Evolutionary conservation across 2,888 invertebrate genomes (phyloP).

Genomic region (Pollenia griseotomentosa): DNA sequence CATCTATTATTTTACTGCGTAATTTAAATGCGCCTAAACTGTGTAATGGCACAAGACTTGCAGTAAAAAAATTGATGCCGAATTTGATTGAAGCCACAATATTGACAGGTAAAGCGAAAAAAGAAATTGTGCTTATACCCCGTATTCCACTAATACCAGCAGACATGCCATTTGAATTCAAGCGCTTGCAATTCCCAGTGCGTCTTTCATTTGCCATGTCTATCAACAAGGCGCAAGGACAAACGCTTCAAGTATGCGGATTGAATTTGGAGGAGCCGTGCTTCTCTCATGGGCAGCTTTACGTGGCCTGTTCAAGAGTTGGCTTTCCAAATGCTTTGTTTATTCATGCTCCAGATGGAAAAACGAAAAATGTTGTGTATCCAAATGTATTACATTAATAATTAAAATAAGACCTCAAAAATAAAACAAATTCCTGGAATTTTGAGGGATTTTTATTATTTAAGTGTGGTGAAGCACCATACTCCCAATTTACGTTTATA

Average conservation of each 20-base stretch:
- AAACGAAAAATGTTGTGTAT: constrained; percentile 2
- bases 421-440: too few relatives aligned
- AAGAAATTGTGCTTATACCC: neutral
- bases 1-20: too few relatives aligned
- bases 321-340: constrained; percentile 25
- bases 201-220: constrained; percentile 60
- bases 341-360: constrained; percentile 1
- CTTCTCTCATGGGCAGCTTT: constrained; percentile 79
- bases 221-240: constrained; percentile 65
- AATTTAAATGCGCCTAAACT: too few relatives aligned
- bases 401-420: too few relatives aligned
- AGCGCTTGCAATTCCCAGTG: constrained; percentile 52
- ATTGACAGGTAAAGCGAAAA: neutral
- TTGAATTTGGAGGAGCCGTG: constrained; percentile 32
- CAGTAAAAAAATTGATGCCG: too few relatives aligned
- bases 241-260: constrained; percentile 73
- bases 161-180: constrained; percentile 59
- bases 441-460: too few relatives aligned
- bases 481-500: too few relatives aligned
- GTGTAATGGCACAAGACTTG: too few relatives aligned
- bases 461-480: too few relatives aligned
- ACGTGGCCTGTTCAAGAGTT: constrained; percentile 75
- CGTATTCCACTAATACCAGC: constrained; percentile 41
- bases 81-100: too few relatives aligned
- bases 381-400: neutral